Percentiles rank a stretch among this genome's conserved stretches.
These are phyloP conservation scores for Drosophila prolongata DNA, from an alignment of 2,888 invertebrate genomes.

Conservation along the genomic window DNA sequence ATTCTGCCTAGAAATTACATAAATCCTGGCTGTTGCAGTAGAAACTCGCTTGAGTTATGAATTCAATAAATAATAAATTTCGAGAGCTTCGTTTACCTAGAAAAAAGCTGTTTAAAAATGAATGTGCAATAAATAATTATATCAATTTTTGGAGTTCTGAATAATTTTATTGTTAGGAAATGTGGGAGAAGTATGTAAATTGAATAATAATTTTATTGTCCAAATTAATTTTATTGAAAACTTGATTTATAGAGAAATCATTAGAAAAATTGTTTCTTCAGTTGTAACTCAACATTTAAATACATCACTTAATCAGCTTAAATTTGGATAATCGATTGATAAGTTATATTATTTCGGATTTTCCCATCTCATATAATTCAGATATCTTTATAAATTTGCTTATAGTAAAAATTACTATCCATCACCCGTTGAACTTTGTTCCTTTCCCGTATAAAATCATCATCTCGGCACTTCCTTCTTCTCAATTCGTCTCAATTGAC, in stretches of 20 bases:
- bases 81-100: neutral
- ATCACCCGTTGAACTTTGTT: neutral
- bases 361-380: no score
- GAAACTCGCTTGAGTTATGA: constrained; percentile 46
- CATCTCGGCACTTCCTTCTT: constrained; percentile 17
- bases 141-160: constrained; percentile 11
- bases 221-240: neutral
- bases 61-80: constrained; percentile 53
- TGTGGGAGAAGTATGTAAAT: neutral
- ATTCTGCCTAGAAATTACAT: constrained; percentile 68
- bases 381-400: neutral
- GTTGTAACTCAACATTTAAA: no score
- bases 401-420: neutral
- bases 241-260: neutral
- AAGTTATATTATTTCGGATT: no score
- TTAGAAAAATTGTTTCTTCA: no score
- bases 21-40: constrained; percentile 45
- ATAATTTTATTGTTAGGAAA: constrained; percentile 8
- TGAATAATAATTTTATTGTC: constrained; percentile 10
- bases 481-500: constrained; percentile 29
- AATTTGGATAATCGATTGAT: no score
- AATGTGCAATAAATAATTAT: constrained; percentile 30
- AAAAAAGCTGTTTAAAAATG: constrained; percentile 18
- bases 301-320: no score
- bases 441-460: constrained; percentile 8